A percentile compares a stretch with the other conserved stretches of the same genome.
Evolutionary conservation across 2,113 vertebrate genomes (phyloP).

Genomic region (Zootoca vivipara): DNA sequence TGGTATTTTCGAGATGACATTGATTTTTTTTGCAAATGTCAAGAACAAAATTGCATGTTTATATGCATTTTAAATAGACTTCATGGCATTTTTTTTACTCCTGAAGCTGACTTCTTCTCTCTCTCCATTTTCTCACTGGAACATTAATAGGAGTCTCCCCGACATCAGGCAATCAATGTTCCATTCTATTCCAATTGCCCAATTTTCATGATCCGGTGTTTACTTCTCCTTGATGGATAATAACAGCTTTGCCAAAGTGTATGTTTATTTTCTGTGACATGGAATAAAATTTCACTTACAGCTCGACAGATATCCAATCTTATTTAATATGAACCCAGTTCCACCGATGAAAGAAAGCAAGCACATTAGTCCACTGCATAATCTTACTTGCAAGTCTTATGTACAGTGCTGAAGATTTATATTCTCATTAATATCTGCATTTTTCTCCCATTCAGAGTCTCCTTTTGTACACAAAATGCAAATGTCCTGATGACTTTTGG

Average conservation of each 20-base stretch:
- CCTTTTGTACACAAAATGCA: conserved; percentile 66
- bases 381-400: conserved; percentile 57
- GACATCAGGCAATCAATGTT: conserved; percentile 39
- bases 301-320: conserved; percentile 20
- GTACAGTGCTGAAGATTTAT: conserved; percentile 37
- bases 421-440: conserved; percentile 48
- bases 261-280: conserved; percentile 44
- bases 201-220: conserved; percentile 50
- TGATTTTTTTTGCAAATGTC: conserved; percentile 61
- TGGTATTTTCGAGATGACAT: conserved; percentile 61
- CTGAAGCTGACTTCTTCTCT: conserved; percentile 58
- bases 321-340: conserved; percentile 50
- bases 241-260: conserved; percentile 42
- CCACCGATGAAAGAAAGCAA: conserved; percentile 55
- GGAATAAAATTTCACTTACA: conserved; percentile 49
- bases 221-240: conserved; percentile 45
- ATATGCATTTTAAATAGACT: conserved; percentile 56
- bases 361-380: conserved; percentile 28
- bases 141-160: conserved; percentile 50
- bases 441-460: conserved; percentile 60
- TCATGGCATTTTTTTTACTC: conserved; percentile 50
- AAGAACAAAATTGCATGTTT: conserved; percentile 60
- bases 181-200: conserved; percentile 29
- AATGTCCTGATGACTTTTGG: conserved; percentile 59
- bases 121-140: conserved; percentile 35